These are phyloP conservation scores for Fragum sueziense DNA, from an alignment of 2,888 invertebrate genomes.

Conservation along the genomic window DNA sequence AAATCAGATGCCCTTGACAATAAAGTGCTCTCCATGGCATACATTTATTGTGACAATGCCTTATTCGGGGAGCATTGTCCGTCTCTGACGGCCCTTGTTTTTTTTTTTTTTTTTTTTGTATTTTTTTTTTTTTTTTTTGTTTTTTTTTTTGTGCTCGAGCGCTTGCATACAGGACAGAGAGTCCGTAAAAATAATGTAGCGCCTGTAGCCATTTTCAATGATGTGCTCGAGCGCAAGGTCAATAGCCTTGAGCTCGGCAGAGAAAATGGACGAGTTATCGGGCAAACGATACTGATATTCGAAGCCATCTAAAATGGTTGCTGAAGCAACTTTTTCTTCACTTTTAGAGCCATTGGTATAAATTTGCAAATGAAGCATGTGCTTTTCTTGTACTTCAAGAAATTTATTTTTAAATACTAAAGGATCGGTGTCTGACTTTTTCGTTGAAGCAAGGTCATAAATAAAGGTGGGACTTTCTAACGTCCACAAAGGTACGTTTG, in stretches of 20 bases:
- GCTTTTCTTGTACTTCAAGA: conserved; percentile 1
- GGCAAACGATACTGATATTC: conserved; percentile 3
- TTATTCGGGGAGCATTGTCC: no score
- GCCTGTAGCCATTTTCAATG: background rate
- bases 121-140: no score
- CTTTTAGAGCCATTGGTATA: conserved; percentile 43
- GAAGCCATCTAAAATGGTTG: background rate
- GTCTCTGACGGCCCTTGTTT: no score
- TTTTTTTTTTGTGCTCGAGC: background rate
- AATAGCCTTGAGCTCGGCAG: conserved; percentile 29
- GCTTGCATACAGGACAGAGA: conserved; percentile 27
- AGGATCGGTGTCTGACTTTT: conserved; percentile 20
- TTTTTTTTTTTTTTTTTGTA: no score
- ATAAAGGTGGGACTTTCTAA: conserved; percentile 11
- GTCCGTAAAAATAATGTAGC: conserved; percentile 26
- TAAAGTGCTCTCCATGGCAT: no score
- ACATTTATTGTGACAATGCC: no score
- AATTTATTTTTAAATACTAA: conserved; percentile 12
- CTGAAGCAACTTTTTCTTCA: conserved; percentile 20
- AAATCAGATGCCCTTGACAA: no score
- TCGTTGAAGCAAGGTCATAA: conserved; percentile 8
- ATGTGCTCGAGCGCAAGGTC: conserved; percentile 24
- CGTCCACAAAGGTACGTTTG: conserved; percentile 10
- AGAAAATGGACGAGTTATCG: conserved; percentile 29
- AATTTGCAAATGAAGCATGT: background rate